A percentile compares a stretch with the other conserved stretches of the same genome.
phyloP scores from a whole-genome alignment of 92 coral and sea anemone species.

The Epizoanthus ramosus region DNA sequence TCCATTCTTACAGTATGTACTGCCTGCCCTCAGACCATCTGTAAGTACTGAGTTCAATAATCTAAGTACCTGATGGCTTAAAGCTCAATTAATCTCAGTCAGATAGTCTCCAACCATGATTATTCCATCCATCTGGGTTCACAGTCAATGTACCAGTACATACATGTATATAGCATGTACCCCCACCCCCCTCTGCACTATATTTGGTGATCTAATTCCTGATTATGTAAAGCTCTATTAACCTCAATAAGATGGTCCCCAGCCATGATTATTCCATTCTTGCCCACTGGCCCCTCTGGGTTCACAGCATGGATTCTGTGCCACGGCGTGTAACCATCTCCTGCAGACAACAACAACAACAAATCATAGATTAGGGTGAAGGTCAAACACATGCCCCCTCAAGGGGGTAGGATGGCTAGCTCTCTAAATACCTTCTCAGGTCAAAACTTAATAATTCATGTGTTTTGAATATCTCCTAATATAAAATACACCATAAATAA shows the following conservation, averaged over 20 bases:
- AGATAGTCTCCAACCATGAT: constrained; percentile 86
- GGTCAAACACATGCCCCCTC: not conserved
- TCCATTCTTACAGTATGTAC: no score
- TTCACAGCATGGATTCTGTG: constrained; percentile 96
- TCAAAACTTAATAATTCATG: no score
- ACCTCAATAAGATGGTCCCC: constrained; percentile 96
- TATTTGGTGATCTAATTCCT: not conserved
- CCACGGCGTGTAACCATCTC: constrained; percentile 83
- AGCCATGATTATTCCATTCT: constrained; percentile 79
- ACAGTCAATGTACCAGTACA: constrained; percentile 96
- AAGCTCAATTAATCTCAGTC: constrained; percentile 63
- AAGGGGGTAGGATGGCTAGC: no score
- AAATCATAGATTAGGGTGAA: not conserved
- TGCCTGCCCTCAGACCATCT: no score
- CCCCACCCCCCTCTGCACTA: not conserved
- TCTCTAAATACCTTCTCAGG: no score
- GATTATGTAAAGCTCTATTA: not conserved
- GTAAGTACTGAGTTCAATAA: not conserved
- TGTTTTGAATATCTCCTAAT: no score
- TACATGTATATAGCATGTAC: not conserved
- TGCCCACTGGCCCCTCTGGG: constrained; percentile 95
- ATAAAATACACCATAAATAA: no score
- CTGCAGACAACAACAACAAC: constrained; percentile 10
- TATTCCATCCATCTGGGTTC: constrained; percentile 90
- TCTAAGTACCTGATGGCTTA: not conserved